phyloP scores from a whole-genome alignment of 1,140 invertebrate species.

The Chelonus insularis region DNA sequence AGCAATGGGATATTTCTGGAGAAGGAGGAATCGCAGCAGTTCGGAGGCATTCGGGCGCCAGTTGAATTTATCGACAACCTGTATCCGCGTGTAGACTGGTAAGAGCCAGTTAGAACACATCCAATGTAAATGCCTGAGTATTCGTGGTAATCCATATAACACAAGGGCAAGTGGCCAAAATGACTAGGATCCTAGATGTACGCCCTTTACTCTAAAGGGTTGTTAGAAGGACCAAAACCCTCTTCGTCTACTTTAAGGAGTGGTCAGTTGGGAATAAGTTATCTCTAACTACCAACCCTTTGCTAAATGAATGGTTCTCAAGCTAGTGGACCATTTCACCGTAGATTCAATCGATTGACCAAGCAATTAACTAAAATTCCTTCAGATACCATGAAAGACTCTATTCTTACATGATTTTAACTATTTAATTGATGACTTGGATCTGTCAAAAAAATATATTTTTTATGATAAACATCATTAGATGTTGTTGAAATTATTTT shows the following conservation, averaged over 20 bases:
- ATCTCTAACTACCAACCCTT: conserved; percentile 58
- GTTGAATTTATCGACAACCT: conserved; percentile 58
- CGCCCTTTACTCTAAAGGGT: conserved; percentile 29
- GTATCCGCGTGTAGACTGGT: conserved; percentile 32
- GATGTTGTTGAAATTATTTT: too few species aligned
- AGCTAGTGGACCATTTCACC: conserved; percentile 35
- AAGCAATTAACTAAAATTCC: too few species aligned
- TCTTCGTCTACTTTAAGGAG: conserved; percentile 14
- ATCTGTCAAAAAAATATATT: too few species aligned
- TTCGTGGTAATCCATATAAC: conserved; percentile 29
- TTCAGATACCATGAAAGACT: too few species aligned
- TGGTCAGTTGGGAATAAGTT: conserved; percentile 51
- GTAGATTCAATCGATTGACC: conserved; percentile 25
- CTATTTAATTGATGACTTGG: too few species aligned
- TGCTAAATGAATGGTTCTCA: conserved; percentile 53
- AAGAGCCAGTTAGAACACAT: conserved; percentile 9
- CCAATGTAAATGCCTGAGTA: conserved; percentile 8
- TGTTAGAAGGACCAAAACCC: conserved; percentile 22
- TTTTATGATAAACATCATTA: too few species aligned
- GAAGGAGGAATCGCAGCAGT: conserved; percentile 34
- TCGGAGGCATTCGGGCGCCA: conserved; percentile 43
- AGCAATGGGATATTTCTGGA: not conserved
- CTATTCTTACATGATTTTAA: too few species aligned
- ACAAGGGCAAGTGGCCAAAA: conserved; percentile 36
- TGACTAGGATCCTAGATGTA: conserved; percentile 32